Evolutionary conservation across 1,140 invertebrate species (phyloP).

Genomic region (Apis florea): DNA sequence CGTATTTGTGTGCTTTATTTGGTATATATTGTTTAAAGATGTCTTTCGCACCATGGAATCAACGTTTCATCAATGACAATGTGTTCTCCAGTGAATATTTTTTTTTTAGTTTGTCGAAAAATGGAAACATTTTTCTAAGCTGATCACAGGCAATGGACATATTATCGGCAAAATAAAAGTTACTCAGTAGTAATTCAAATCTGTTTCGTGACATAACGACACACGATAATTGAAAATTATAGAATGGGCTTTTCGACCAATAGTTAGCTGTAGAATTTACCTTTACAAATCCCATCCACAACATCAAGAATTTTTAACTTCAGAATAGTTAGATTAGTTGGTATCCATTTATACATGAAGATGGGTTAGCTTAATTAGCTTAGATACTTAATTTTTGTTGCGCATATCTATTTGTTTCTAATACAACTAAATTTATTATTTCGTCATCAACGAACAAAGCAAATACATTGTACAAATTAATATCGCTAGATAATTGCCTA

Average conservation of each 20-base stretch:
- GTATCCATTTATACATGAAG: not conserved
- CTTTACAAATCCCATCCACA: not conserved
- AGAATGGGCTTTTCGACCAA: not conserved
- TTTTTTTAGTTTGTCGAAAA: conserved; percentile 50
- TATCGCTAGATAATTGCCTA: not conserved
- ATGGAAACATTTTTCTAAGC: conserved; percentile 60
- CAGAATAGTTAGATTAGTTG: not conserved
- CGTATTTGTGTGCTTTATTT: conserved; percentile 60
- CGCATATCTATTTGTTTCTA: not conserved
- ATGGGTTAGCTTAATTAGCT: not conserved
- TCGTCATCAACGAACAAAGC: not conserved
- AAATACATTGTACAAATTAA: not conserved
- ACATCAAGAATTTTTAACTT: not conserved
- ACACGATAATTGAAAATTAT: not conserved
- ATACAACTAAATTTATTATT: not conserved
- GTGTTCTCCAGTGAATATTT: conserved; percentile 47
- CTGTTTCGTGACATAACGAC: conserved; percentile 62
- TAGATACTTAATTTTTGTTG: not conserved
- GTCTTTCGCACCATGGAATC: conserved; percentile 67
- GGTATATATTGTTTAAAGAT: conserved; percentile 46
- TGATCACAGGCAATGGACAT: conserved; percentile 46
- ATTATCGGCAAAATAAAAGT: conserved; percentile 67
- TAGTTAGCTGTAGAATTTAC: not conserved
- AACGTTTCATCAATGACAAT: conserved; percentile 69
- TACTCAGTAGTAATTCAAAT: conserved; percentile 65